These are phyloP conservation scores for Porites divaricata DNA, from an alignment of 92 coral and sea anemone genomes.

Conservation along the genomic window DNA sequence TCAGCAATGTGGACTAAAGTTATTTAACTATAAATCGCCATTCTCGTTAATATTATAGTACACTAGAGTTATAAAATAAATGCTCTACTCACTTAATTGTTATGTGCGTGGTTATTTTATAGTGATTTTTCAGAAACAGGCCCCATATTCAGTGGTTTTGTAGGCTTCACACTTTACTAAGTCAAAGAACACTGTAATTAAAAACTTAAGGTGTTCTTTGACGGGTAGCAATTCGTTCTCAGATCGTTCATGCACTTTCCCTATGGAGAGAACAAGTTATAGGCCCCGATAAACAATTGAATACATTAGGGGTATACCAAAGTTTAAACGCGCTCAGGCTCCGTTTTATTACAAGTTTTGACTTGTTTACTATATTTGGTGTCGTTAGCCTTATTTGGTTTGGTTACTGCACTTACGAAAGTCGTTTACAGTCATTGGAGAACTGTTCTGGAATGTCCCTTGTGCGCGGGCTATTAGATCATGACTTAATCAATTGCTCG, in stretches of 20 bases:
- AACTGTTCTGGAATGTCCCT: not conserved
- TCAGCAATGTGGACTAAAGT: constrained; percentile 71
- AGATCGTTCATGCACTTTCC: not conserved
- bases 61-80: no score
- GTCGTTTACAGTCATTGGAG: not conserved
- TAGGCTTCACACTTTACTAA: no score
- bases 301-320: no score
- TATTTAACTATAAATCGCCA: not conserved
- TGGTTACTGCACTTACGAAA: not conserved
- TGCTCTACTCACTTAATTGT: not conserved
- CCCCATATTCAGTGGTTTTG: no score
- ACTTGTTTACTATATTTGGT: not conserved
- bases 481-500: not conserved
- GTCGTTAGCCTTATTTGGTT: not conserved
- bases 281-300: no score
- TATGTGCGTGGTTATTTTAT: not conserved
- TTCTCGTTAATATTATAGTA: not conserved
- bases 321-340: no score
- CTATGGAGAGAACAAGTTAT: no score
- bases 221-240: not conserved
- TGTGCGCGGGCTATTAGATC: not conserved
- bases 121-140: no score
- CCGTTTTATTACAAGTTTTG: not conserved
- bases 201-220: no score
- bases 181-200: no score